These are phyloP conservation scores for Camarhynchus parvulus DNA, from an alignment of 2,113 vertebrate genomes.

Conservation along the genomic window DNA sequence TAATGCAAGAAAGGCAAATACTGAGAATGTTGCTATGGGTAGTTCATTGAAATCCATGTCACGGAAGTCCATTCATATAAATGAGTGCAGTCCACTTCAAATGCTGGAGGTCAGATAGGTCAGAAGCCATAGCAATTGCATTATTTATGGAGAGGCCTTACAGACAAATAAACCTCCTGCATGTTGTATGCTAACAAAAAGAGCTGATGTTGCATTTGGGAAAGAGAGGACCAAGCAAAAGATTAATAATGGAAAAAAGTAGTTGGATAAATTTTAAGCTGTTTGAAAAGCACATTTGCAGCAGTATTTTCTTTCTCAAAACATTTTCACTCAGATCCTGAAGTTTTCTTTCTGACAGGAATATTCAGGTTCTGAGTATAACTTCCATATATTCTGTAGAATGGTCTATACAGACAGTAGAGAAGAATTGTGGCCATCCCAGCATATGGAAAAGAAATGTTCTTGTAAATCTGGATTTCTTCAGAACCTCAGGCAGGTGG, in stretches of 20 bases:
- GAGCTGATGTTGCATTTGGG: slow-evolving; percentile 27
- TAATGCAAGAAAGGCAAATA: not conserved
- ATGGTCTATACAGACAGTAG: not conserved
- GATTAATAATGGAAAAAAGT: not conserved
- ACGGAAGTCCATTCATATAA: not conserved
- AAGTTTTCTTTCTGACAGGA: not conserved
- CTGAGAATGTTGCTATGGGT: not conserved
- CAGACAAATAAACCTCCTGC: not conserved
- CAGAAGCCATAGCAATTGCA: not conserved
- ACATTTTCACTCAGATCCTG: not conserved
- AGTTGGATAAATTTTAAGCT: not conserved
- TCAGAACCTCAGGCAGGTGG: not conserved
- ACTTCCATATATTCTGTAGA: not conserved
- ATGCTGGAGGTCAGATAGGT: not conserved
- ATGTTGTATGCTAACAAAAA: not conserved
- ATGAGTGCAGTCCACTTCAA: not conserved
- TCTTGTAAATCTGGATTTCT: not conserved
- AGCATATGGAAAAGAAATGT: not conserved
- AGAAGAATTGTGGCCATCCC: not conserved
- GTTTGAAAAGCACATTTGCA: not conserved
- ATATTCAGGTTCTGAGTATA: not conserved
- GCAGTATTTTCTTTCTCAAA: not conserved
- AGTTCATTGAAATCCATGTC: not conserved
- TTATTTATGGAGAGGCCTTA: not conserved
- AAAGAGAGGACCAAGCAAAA: not conserved